Percentiles rank a stretch among this genome's conserved stretches.
phyloP scores from a whole-genome alignment of 2,113 vertebrate genomes.

The Serinus canaria region DNA sequence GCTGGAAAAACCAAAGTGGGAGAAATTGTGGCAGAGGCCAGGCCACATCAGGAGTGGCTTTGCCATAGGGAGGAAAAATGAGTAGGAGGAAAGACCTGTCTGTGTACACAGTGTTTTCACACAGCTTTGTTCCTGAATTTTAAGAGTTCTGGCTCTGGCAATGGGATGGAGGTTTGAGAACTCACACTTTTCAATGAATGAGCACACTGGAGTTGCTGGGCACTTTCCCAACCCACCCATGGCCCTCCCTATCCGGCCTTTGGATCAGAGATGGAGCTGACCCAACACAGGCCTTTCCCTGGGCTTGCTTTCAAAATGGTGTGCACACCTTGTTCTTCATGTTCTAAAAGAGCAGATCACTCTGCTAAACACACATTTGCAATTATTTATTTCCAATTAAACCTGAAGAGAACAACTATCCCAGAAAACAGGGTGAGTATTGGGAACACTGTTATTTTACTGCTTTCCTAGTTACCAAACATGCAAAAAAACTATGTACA shows the following conservation, averaged over 20 bases:
- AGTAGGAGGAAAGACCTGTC: background rate
- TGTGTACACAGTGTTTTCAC: background rate
- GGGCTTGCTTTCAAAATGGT: background rate
- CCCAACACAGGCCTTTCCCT: background rate
- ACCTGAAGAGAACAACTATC: background rate
- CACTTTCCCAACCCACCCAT: background rate
- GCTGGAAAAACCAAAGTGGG: background rate
- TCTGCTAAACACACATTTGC: background rate
- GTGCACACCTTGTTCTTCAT: background rate
- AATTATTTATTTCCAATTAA: background rate
- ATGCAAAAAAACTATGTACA: accelerated
- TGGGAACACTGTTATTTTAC: background rate
- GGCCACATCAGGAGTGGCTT: background rate
- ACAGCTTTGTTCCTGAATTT: background rate
- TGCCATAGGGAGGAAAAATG: background rate
- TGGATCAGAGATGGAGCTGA: background rate
- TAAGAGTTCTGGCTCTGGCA: background rate
- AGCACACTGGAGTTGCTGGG: background rate
- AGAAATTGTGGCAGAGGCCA: background rate
- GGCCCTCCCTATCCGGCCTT: background rate
- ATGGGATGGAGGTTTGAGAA: background rate
- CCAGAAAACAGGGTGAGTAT: background rate
- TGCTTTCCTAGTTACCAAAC: background rate
- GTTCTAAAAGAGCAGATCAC: background rate
- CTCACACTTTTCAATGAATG: background rate